Evolutionary conservation across 2,113 vertebrate genomes (phyloP).

Genomic region (Struthidea cinerea): DNA sequence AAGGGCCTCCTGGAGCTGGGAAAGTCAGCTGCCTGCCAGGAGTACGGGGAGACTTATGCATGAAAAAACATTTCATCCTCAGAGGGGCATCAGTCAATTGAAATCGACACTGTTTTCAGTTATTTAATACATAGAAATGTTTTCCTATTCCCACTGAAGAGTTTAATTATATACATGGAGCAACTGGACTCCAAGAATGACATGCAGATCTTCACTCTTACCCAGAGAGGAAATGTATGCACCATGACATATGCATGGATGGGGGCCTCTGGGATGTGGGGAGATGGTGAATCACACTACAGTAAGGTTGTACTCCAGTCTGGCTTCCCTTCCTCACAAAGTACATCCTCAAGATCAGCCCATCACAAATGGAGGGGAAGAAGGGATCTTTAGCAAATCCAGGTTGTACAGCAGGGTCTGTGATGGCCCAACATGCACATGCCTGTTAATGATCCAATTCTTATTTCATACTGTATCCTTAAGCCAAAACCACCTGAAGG

Average conservation of each 20-base stretch:
- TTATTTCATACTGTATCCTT: background rate
- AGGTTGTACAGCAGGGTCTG: background rate
- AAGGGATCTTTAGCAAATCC: background rate
- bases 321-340: background rate
- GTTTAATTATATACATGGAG: background rate
- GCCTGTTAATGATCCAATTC: background rate
- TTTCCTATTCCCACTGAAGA: background rate
- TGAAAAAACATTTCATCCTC: background rate
- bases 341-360: background rate
- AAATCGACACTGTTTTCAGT: background rate
- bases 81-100: background rate
- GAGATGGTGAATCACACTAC: background rate
- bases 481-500: background rate
- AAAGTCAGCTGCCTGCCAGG: background rate
- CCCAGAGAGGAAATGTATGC: background rate
- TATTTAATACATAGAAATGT: background rate
- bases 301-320: background rate
- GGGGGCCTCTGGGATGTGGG: background rate
- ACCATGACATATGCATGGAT: background rate
- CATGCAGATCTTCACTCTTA: background rate
- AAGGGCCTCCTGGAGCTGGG: constrained; percentile 28
- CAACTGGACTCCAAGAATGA: background rate
- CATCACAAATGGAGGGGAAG: background rate
- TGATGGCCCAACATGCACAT: background rate
- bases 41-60: background rate